A percentile compares a stretch with the other conserved stretches of the same genome.
phyloP scores from a whole-genome alignment of 2,113 vertebrate genomes.

The Stictonetta naevosa region DNA sequence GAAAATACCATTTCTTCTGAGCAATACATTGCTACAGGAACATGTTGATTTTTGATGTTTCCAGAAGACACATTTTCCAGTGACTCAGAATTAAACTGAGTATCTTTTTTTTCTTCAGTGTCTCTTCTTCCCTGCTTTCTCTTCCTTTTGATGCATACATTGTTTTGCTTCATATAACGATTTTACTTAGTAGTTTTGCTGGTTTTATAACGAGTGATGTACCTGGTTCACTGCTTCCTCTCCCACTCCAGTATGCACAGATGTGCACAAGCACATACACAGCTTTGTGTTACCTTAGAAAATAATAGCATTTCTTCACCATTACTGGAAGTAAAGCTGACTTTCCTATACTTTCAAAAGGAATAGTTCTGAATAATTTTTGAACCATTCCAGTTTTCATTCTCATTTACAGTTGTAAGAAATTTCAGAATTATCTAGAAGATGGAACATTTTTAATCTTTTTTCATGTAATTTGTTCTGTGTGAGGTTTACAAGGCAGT shows the following conservation, averaged over 20 bases:
- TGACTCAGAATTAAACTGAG: neutral
- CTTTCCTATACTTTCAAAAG: neutral
- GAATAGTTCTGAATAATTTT: neutral
- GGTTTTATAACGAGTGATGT: neutral
- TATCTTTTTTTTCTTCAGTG: neutral
- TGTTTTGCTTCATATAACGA: neutral
- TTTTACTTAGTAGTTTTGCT: neutral
- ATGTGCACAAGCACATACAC: neutral
- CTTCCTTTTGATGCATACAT: neutral
- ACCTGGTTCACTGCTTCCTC: neutral
- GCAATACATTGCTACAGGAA: neutral
- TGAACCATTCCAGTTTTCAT: neutral
- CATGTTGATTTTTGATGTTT: neutral
- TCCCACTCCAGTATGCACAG: neutral
- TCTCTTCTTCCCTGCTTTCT: neutral
- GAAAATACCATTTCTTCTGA: neutral
- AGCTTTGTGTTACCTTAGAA: neutral
- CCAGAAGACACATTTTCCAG: neutral
- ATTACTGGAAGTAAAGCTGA: neutral
- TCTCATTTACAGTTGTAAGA: neutral
- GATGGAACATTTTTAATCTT: neutral
- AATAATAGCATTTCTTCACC: neutral
- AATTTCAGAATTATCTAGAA: neutral
- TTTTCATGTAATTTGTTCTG: neutral
- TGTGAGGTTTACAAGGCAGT: neutral